These are phyloP conservation scores for Tenrec ecaudatus DNA, from an alignment of 2,113 vertebrate species.

Conservation along the genomic window DNA sequence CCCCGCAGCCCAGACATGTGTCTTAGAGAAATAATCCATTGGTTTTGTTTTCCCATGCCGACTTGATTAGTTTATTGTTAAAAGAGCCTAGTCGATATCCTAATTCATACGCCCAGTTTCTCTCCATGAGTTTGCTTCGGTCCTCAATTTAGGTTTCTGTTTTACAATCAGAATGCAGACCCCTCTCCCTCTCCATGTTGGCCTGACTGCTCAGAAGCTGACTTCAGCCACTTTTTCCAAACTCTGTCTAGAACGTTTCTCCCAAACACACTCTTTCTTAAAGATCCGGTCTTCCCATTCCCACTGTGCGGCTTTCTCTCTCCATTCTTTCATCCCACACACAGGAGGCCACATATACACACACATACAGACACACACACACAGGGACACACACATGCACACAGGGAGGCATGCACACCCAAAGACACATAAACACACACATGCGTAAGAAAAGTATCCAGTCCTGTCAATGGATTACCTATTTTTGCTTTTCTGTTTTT, in stretches of 20 bases:
- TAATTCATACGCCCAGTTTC: background rate
- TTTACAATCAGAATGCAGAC: background rate
- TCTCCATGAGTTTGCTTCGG: background rate
- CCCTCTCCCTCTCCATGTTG: background rate
- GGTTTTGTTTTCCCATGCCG: background rate
- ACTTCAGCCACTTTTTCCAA: conserved; percentile 13
- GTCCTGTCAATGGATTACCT: background rate
- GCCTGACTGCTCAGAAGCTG: background rate
- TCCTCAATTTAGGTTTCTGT: background rate
- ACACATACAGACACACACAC: too few relatives aligned
- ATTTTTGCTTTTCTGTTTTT: background rate
- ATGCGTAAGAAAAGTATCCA: background rate
- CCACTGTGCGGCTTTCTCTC: background rate
- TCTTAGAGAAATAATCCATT: conserved; percentile 21
- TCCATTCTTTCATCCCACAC: background rate
- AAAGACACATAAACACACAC: too few relatives aligned
- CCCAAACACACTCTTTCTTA: background rate
- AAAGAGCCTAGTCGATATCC: background rate
- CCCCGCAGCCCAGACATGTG: background rate
- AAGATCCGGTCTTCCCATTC: background rate
- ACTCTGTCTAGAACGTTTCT: background rate
- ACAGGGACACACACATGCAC: background rate
- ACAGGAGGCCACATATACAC: background rate
- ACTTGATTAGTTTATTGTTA: background rate
- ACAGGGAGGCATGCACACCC: too few relatives aligned